A percentile compares a stretch with the other conserved stretches of the same genome.
phyloP scores from a whole-genome alignment of 37 sponge, comb jelly and placozoan genomes.

The Ephydatia muelleri region DNA sequence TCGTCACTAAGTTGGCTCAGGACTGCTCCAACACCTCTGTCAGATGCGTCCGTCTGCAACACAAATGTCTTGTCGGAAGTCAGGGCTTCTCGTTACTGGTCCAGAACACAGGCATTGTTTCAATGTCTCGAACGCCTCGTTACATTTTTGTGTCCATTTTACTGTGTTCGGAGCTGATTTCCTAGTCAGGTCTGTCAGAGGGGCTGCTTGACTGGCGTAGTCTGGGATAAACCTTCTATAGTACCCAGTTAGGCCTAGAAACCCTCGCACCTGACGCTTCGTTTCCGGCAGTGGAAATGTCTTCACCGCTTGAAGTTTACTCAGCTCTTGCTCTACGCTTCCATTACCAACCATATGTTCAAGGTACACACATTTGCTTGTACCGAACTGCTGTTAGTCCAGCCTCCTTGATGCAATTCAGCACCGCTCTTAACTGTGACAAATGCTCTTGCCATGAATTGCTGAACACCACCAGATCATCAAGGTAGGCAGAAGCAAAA shows the following conservation, averaged over 20 bases:
- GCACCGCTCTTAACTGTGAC: conserved; percentile 6
- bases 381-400: background rate
- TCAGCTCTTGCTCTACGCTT: conserved; percentile 1
- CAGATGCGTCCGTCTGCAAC: conserved; percentile 49
- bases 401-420: conserved; percentile 1
- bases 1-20: conserved; percentile 14
- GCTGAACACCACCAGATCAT: conserved; percentile 22
- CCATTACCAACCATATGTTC: conserved; percentile 30
- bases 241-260: conserved; percentile 48
- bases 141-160: conserved; percentile 16
- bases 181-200: conserved; percentile 17
- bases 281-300: conserved; percentile 18
- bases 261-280: conserved; percentile 29
- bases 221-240: conserved; percentile 49
- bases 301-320: conserved; percentile 25
- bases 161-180: conserved; percentile 21
- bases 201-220: conserved; percentile 15
- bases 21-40: conserved; percentile 53
- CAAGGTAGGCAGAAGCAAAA: conserved; percentile 36
- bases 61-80: conserved; percentile 1
- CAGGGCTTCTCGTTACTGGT: conserved; percentile 24
- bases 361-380: conserved; percentile 9
- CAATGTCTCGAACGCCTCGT: conserved; percentile 14
- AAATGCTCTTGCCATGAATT: too few species aligned
- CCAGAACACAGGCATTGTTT: too few species aligned